phyloP scores from a whole-genome alignment of 2,888 invertebrate species.

The Tenthredo livida region DNA sequence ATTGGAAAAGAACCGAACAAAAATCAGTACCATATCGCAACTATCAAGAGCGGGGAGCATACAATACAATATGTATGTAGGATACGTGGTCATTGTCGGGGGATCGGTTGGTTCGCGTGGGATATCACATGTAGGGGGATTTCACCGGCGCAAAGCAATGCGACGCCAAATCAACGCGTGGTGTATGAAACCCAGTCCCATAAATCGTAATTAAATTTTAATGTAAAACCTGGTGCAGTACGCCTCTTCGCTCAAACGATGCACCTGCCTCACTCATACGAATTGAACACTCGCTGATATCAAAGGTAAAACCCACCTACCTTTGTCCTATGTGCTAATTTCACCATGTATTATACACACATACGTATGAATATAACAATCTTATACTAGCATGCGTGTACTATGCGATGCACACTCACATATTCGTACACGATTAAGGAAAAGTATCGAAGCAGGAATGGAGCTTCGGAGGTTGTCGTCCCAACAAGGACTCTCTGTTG shows the following conservation, averaged over 20 bases:
- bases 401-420: not conserved
- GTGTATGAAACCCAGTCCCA: conserved; percentile 66
- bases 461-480: conserved; percentile 14
- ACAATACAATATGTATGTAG: not conserved
- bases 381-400: not conserved
- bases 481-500: conserved; percentile 6
- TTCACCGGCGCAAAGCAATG: conserved; percentile 55
- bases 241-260: conserved; percentile 42
- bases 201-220: conserved; percentile 72
- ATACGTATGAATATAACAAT: conserved; percentile 6
- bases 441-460: not conserved
- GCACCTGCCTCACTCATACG: conserved; percentile 31
- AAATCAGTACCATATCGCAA: conserved; percentile 46
- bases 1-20: not conserved
- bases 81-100: conserved; percentile 22
- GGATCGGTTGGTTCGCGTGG: conserved; percentile 34
- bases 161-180: conserved; percentile 62
- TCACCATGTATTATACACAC: not conserved
- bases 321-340: conserved; percentile 16
- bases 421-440: not conserved
- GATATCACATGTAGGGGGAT: conserved; percentile 21
- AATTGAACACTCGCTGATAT: conserved; percentile 36
- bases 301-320: not conserved
- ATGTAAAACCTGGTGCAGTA: conserved; percentile 59
- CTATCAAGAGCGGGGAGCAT: conserved; percentile 25